Conservation (phyloP, 2,888 invertebrate genomes). For the Ophraella communa region DNA sequence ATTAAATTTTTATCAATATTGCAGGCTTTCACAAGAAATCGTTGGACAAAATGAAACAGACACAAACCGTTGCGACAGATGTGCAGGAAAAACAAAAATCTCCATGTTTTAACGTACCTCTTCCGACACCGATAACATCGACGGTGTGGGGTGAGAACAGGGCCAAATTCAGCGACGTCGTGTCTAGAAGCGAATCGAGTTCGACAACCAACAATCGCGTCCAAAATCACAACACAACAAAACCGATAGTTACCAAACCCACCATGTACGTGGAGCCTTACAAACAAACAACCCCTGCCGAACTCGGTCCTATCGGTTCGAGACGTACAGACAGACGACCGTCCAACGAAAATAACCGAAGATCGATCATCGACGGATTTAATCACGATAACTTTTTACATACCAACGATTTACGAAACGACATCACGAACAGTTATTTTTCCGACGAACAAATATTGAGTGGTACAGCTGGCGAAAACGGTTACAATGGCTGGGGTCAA, state of each 20-base stretch:
- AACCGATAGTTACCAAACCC: slow-evolving; percentile 46
- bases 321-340: slow-evolving; percentile 42
- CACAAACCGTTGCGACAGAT: slow-evolving; percentile 24
- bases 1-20: neutral
- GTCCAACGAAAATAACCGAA: slow-evolving; percentile 28
- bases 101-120: slow-evolving; percentile 39
- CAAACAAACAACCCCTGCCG: slow-evolving; percentile 50
- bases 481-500: slow-evolving; percentile 41
- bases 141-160: slow-evolving; percentile 64
- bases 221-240: slow-evolving; percentile 21
- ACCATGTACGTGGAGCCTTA: slow-evolving; percentile 58
- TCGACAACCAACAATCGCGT: slow-evolving; percentile 38
- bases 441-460: slow-evolving; percentile 46
- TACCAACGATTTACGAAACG: too few species aligned
- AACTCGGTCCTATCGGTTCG: slow-evolving; percentile 61
- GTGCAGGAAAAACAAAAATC: slow-evolving; percentile 24
- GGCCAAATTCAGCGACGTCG: slow-evolving; percentile 68
- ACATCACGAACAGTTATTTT: slow-evolving; percentile 49
- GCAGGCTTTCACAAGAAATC: slow-evolving; percentile 35
- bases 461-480: slow-evolving; percentile 33
- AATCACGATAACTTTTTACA: slow-evolving; percentile 18
- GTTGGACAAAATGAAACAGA: slow-evolving; percentile 38
- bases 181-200: slow-evolving; percentile 62
- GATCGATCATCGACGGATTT: slow-evolving; percentile 22
- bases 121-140: slow-evolving; percentile 51